Percentiles rank a stretch among this genome's conserved stretches.
Evolutionary conservation across 37 sponge, comb jelly and placozoan genomes (phyloP).

Genomic region (Agelas oroides): DNA sequence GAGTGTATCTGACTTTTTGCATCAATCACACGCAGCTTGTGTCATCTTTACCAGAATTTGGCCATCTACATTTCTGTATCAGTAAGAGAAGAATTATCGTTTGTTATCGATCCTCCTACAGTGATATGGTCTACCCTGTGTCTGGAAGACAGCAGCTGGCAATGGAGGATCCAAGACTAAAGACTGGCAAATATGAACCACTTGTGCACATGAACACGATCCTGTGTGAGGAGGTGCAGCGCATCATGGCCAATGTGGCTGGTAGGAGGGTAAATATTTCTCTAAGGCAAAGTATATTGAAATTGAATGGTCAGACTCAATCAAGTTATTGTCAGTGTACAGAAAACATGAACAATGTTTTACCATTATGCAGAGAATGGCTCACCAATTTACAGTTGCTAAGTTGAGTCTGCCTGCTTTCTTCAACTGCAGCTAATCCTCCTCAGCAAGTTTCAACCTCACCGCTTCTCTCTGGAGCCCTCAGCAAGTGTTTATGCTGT

Average conservation of each 20-base stretch:
- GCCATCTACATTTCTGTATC: too few species aligned
- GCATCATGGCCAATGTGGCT: slow-evolving; percentile 6
- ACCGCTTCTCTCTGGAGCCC: slow-evolving; percentile 59
- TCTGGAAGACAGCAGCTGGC: slow-evolving; percentile 1
- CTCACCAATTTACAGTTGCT: too few species aligned
- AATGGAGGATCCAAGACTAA: slow-evolving; percentile 2
- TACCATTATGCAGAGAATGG: too few species aligned
- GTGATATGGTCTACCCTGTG: slow-evolving; percentile 55
- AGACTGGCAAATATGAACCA: slow-evolving; percentile 69
- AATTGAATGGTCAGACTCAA: too few species aligned
- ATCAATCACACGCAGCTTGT: too few species aligned
- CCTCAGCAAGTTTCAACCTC: slow-evolving; percentile 19
- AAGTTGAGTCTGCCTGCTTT: too few species aligned
- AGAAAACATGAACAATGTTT: too few species aligned
- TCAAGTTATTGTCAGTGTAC: too few species aligned
- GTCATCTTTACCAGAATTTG: too few species aligned
- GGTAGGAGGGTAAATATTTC: background rate
- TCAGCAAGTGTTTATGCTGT: slow-evolving; percentile 75
- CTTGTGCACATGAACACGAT: slow-evolving; percentile 61
- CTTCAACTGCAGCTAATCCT: background rate
- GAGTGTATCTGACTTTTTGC: too few species aligned
- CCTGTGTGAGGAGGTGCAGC: slow-evolving; percentile 36
- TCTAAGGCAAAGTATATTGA: background rate
- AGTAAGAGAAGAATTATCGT: too few species aligned
- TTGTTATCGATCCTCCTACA: background rate